Evolutionary conservation across 1,140 invertebrate species (phyloP).

Genomic region (Penaeus chinensis): DNA sequence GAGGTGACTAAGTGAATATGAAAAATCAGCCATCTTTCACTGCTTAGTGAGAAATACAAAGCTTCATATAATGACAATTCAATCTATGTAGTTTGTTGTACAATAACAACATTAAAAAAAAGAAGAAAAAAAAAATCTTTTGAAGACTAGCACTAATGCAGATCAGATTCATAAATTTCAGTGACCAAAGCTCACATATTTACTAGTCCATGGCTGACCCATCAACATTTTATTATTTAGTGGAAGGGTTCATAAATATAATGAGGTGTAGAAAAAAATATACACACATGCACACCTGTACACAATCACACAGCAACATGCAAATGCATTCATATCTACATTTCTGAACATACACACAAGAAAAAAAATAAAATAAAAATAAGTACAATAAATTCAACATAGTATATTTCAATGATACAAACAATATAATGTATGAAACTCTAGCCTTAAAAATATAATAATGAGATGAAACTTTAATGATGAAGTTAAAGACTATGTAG

Average conservation of each 20-base stretch:
- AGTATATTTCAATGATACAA: conserved; percentile 40
- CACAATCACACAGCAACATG: conserved; percentile 45
- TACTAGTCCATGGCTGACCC: conserved; percentile 44
- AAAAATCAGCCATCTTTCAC: conserved; percentile 23
- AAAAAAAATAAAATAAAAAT: neutral
- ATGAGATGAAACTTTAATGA: conserved; percentile 36
- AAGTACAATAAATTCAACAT: conserved; percentile 55
- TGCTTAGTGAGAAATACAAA: conserved; percentile 39
- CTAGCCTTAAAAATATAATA: conserved; percentile 30
- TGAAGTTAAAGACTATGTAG: conserved; percentile 33
- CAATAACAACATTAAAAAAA: neutral
- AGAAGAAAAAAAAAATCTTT: neutral
- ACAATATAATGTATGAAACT: conserved; percentile 43
- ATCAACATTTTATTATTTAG: conserved; percentile 37
- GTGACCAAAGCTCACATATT: conserved; percentile 40
- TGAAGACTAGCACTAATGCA: conserved; percentile 38
- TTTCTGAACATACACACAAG: conserved; percentile 39
- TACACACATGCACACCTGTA: conserved; percentile 36
- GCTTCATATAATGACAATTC: conserved; percentile 18
- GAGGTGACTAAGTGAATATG: conserved; percentile 36
- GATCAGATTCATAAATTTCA: conserved; percentile 47
- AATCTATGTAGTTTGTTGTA: conserved; percentile 2
- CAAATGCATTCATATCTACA: conserved; percentile 52
- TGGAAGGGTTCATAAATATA: conserved; percentile 56
- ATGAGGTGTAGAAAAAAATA: conserved; percentile 41